Conservation (phyloP, 2,888 invertebrate genomes). For the Philhelius pedissequus region DNA sequence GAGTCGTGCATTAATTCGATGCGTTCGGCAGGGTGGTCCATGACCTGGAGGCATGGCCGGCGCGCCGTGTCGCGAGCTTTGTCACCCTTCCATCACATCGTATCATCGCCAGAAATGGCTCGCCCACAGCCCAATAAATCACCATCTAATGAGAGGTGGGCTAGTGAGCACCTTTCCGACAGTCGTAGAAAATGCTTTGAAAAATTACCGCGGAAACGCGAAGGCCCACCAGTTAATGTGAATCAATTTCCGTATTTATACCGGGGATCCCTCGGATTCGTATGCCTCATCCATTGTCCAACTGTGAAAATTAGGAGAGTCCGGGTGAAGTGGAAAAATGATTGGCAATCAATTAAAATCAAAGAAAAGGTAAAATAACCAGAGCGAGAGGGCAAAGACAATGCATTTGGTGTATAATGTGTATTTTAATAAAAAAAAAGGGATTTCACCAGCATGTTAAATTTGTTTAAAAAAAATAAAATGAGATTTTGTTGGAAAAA, state of each 20-base stretch:
- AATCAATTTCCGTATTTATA: constrained; percentile 56
- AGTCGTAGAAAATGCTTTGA: constrained; percentile 39
- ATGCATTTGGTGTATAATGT: constrained; percentile 20
- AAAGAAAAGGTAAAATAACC: not conserved
- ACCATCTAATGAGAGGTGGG: constrained; percentile 43
- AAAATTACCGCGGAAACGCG: constrained; percentile 62
- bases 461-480: too few species aligned
- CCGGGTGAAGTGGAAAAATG: constrained; percentile 66
- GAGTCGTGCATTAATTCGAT: constrained; percentile 52
- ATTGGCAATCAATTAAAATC: constrained; percentile 66
- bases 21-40: constrained; percentile 51
- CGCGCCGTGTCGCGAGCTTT: constrained; percentile 37
- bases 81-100: constrained; percentile 39
- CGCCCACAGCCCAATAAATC: constrained; percentile 57
- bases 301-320: constrained; percentile 68
- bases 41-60: too few species aligned
- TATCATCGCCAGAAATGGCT: not conserved
- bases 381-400: constrained; percentile 24
- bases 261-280: constrained; percentile 2
- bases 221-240: constrained; percentile 45
- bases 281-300: constrained; percentile 43
- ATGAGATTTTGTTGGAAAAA: too few species aligned
- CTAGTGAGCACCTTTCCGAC: not conserved
- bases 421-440: not conserved
- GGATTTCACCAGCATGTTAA: constrained; percentile 8